A percentile compares a stretch with the other conserved stretches of the same genome.
Conservation (phyloP, 1,140 invertebrate genomes). For the Metopolophium dirhodum region DNA sequence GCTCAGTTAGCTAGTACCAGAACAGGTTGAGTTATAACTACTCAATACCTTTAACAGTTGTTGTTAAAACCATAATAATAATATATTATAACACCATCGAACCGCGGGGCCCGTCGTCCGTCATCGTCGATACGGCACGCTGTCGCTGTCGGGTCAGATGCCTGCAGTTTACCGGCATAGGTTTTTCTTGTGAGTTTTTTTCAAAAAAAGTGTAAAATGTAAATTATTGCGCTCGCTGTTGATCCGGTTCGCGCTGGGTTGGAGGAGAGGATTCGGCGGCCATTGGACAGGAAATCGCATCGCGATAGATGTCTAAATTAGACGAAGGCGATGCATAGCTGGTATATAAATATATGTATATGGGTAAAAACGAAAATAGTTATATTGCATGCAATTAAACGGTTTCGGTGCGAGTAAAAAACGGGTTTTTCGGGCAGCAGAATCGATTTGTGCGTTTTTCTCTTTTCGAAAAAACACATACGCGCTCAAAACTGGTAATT, state of each 20-base stretch:
- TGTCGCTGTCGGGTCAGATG: background rate
- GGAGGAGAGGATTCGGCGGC: background rate
- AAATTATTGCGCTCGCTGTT: background rate
- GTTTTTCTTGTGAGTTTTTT: background rate
- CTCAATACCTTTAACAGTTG: background rate
- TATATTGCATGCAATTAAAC: conserved; percentile 11
- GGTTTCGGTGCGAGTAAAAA: background rate
- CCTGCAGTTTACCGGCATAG: background rate
- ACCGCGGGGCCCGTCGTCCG: too few relatives aligned
- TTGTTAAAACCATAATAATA: background rate
- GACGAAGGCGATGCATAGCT: background rate
- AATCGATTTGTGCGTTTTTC: conserved; percentile 1
- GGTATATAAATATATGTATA: background rate
- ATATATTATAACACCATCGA: too few relatives aligned
- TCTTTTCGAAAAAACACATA: background rate
- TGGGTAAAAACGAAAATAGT: background rate
- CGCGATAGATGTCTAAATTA: conserved; percentile 2
- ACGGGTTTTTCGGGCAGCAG: background rate
- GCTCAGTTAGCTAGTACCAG: background rate
- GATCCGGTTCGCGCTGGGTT: background rate
- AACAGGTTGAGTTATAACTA: background rate
- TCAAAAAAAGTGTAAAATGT: background rate
- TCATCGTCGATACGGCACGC: background rate
- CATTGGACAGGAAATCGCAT: background rate
- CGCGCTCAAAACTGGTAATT: background rate